Conservation (phyloP, 1,140 invertebrate genomes). For the Apis laboriosa region DNA sequence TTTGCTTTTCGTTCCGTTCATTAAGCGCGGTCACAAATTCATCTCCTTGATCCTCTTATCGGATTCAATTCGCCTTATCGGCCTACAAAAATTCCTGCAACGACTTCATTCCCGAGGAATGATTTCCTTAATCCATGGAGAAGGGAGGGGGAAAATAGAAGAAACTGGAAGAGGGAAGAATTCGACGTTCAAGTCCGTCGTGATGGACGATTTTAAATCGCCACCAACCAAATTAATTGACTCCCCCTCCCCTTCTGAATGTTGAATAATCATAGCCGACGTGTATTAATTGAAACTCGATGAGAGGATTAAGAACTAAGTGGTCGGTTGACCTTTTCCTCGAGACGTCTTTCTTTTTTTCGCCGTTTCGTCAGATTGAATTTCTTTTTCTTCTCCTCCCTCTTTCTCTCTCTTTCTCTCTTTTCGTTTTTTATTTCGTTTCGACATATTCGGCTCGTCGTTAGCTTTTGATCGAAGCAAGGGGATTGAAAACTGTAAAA, state of each 20-base stretch:
- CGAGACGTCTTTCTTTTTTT: not conserved
- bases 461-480: too few relatives aligned
- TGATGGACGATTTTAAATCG: not conserved
- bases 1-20: not conserved
- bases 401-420: not conserved
- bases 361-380: not conserved
- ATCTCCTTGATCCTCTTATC: conserved; percentile 32
- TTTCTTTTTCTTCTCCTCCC: not conserved
- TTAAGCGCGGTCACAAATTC: conserved; percentile 35
- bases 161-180: not conserved
- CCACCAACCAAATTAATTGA: conserved; percentile 25
- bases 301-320: conserved; percentile 51
- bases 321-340: conserved; percentile 5
- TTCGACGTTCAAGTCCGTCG: not conserved
- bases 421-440: too few relatives aligned
- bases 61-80: conserved; percentile 39
- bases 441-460: not conserved
- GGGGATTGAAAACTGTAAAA: too few relatives aligned
- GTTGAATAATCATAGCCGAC: conserved; percentile 5
- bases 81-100: conserved; percentile 22
- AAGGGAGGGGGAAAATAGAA: not conserved
- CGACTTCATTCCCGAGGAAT: conserved; percentile 20
- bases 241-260: not conserved
- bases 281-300: conserved; percentile 59
- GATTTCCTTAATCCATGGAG: conserved; percentile 24